Percentiles rank a stretch among this genome's conserved stretches.
phyloP scores from a whole-genome alignment of 2,888 invertebrate species.

The Drosophila quinaria region DNA sequence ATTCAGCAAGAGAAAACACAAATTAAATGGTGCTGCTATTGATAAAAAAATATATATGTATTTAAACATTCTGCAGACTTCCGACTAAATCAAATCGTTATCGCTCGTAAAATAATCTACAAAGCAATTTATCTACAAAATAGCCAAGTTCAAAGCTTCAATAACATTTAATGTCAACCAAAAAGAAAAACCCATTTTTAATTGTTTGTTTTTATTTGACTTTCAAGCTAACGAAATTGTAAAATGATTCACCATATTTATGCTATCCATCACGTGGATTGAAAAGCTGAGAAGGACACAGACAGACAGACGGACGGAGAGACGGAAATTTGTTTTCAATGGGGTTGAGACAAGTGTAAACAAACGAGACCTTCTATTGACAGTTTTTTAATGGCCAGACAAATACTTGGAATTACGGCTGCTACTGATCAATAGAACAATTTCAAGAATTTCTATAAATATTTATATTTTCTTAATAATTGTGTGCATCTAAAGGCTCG shows the following conservation, averaged over 20 bases:
- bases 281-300: constrained; percentile 7
- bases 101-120: background rate
- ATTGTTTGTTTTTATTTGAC: constrained; percentile 16
- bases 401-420: background rate
- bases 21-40: too few relatives aligned
- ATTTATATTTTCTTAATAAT: background rate
- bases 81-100: background rate
- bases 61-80: background rate
- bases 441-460: constrained; percentile 5
- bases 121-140: background rate
- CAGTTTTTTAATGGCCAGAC: background rate
- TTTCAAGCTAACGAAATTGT: background rate
- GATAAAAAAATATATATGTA: too few relatives aligned
- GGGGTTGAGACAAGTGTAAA: constrained; percentile 18
- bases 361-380: constrained; percentile 8
- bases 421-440: background rate
- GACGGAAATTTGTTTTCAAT: constrained; percentile 8
- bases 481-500: constrained; percentile 16
- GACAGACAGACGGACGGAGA: constrained; percentile 1
- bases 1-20: too few relatives aligned
- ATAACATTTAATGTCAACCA: background rate
- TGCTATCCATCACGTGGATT: too few relatives aligned
- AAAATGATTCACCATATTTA: constrained; percentile 19
- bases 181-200: constrained; percentile 12
- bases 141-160: background rate